Conservation (phyloP, 2,888 invertebrate species). For the Leucozona laternaria region DNA sequence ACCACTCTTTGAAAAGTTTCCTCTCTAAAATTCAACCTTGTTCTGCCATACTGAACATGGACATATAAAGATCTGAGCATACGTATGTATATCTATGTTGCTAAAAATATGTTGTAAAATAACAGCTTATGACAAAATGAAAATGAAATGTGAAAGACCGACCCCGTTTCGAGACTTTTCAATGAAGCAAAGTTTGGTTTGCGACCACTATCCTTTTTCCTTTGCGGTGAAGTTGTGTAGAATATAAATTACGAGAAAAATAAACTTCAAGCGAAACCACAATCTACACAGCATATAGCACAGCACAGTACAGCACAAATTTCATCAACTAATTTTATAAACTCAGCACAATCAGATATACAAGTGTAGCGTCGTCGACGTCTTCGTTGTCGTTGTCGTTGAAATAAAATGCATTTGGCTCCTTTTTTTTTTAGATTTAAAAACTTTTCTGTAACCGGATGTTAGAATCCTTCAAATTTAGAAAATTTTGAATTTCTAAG, state of each 20-base stretch:
- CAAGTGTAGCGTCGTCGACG: neutral
- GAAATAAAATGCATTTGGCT: constrained; percentile 4
- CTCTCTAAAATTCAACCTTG: neutral
- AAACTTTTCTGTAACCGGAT: neutral
- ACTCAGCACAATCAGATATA: constrained; percentile 33
- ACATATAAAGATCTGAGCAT: constrained; percentile 16
- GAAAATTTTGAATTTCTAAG: neutral
- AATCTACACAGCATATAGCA: neutral
- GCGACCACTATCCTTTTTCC: constrained; percentile 41
- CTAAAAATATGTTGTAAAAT: constrained; percentile 1
- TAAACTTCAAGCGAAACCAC: constrained; percentile 41
- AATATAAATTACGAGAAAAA: constrained; percentile 54
- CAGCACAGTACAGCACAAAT: no score
- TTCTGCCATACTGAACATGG: neutral
- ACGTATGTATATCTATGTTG: neutral
- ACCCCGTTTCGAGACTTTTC: constrained; percentile 39
- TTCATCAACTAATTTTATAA: constrained; percentile 46
- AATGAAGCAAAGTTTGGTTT: constrained; percentile 37
- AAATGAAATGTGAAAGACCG: constrained; percentile 42
- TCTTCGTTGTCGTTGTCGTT: neutral
- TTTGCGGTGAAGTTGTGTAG: constrained; percentile 58
- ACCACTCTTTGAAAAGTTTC: constrained; percentile 3
- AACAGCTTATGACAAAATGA: constrained; percentile 9
- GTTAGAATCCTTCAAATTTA: neutral
- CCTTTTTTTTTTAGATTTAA: neutral